Evolutionary conservation across 2,888 invertebrate genomes (phyloP).

Genomic region (Coelopa pilipes): DNA sequence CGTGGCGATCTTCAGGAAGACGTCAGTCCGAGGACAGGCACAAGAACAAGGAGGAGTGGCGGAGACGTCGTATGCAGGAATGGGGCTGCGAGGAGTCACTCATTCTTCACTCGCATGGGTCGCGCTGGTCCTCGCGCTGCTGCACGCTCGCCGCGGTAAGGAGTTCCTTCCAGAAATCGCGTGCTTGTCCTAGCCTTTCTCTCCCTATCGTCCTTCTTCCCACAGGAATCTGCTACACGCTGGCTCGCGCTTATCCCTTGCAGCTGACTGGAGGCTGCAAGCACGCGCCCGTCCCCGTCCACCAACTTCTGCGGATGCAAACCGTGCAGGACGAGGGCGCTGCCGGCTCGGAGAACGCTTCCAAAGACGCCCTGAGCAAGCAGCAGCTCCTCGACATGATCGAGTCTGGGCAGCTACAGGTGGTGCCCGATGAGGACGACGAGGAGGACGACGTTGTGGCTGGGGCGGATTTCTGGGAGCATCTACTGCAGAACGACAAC

Average conservation of each 20-base stretch:
- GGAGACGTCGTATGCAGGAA: too few species aligned
- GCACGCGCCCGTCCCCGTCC: neutral
- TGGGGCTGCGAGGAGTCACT: too few species aligned
- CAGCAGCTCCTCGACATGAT: neutral
- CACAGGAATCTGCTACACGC: neutral
- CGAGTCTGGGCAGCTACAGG: neutral
- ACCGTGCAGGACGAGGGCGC: neutral
- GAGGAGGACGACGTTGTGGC: conserved; percentile 4
- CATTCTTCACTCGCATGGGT: too few species aligned
- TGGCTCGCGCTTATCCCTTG: neutral
- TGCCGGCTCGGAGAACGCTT: neutral
- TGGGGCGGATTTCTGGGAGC: neutral
- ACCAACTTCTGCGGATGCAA: neutral
- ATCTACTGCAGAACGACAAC: neutral
- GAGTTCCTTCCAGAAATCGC: too few species aligned
- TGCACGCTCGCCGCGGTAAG: too few species aligned
- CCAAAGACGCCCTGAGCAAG: neutral
- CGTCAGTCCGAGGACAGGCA: too few species aligned
- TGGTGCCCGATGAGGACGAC: conserved; percentile 30
- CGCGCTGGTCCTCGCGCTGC: too few species aligned
- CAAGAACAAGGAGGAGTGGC: too few species aligned
- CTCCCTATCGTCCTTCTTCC: too few species aligned
- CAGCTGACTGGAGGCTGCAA: neutral
- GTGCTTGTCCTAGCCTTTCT: too few species aligned
- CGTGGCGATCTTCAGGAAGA: too few species aligned